phyloP scores from a whole-genome alignment of 2,113 vertebrate species.

The Antechinus flavipes region DNA sequence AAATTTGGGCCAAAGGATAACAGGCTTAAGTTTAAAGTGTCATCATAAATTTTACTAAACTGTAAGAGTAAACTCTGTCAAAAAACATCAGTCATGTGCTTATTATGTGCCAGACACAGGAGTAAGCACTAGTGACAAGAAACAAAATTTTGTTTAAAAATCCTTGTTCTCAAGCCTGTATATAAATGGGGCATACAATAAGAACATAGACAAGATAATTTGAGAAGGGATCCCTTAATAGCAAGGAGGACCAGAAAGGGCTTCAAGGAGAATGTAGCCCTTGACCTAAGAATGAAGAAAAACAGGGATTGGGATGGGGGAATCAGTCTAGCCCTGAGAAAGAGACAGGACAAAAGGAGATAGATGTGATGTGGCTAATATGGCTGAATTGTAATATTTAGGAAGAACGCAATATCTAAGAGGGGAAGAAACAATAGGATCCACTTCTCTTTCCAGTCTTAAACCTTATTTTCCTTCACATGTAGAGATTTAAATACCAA shows the following conservation, averaged over 20 bases:
- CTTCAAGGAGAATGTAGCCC: background rate
- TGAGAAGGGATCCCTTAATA: background rate
- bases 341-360: background rate
- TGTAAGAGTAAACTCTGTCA: background rate
- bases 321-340: background rate
- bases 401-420: background rate
- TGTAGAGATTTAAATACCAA: no score
- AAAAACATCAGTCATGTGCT: background rate
- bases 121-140: background rate
- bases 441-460: background rate
- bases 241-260: background rate
- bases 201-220: background rate
- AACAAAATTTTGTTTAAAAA: background rate
- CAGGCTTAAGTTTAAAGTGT: slow-evolving; percentile 11
- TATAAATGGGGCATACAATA: background rate
- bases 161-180: background rate
- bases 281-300: background rate
- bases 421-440: background rate
- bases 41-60: slow-evolving; percentile 23
- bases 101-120: background rate
- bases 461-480: no score
- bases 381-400: background rate
- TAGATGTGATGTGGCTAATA: background rate
- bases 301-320: background rate
- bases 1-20: background rate